Percentiles rank a stretch among this genome's conserved stretches.
Evolutionary conservation across 2,113 vertebrate genomes (phyloP).

Genomic region (Dipodomys spectabilis): DNA sequence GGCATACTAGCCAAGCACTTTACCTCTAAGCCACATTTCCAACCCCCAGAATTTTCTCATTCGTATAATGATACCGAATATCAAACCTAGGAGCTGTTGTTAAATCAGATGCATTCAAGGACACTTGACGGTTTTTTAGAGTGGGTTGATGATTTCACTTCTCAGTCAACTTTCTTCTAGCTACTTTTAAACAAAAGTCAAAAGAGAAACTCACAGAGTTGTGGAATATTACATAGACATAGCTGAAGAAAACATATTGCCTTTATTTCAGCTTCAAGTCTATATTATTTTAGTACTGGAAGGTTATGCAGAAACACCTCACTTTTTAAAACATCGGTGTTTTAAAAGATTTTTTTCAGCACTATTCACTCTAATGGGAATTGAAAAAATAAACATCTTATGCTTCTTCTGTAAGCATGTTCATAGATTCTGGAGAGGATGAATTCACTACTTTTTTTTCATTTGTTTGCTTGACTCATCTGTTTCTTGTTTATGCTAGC

Average conservation of each 20-base stretch:
- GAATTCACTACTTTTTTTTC: neutral
- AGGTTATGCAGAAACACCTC: slow-evolving; percentile 21
- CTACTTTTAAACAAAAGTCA: slow-evolving; percentile 28
- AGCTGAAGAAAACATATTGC: slow-evolving; percentile 50
- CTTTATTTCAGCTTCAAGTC: slow-evolving; percentile 55
- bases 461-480: slow-evolving; percentile 43
- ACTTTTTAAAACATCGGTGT: slow-evolving; percentile 54
- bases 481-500: neutral
- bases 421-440: neutral
- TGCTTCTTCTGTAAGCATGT: neutral
- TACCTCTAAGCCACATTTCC: no score
- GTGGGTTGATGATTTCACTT: neutral
- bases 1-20: no score
- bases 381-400: slow-evolving; percentile 21
- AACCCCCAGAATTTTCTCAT: neutral
- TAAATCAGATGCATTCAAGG: neutral
- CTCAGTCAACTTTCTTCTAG: slow-evolving; percentile 13
- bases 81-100: neutral
- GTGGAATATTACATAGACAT: slow-evolving; percentile 74
- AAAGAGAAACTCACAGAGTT: slow-evolving; percentile 35
- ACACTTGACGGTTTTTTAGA: neutral
- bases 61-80: neutral
- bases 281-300: slow-evolving; percentile 56
- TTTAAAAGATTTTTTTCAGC: slow-evolving; percentile 28
- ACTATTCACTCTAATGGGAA: slow-evolving; percentile 1